These are phyloP conservation scores for Taphrorychus bicolor DNA, from an alignment of 2,888 invertebrate genomes.

Conservation along the genomic window DNA sequence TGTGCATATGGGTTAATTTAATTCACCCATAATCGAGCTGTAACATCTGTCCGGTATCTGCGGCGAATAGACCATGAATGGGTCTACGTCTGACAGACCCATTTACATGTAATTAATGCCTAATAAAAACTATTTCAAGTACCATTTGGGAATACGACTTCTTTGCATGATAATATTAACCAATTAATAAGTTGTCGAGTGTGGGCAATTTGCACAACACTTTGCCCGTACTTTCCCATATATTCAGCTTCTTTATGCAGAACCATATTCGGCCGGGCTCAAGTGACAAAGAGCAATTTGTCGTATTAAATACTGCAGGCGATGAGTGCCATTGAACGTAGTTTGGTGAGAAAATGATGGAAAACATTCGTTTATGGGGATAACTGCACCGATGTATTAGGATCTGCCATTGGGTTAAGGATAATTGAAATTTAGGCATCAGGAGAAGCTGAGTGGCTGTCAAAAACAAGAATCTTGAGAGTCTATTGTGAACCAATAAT, in stretches of 20 bases:
- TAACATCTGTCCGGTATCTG: neutral
- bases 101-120: neutral
- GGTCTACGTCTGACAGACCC: neutral
- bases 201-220: constrained; percentile 14
- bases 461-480: too few species aligned
- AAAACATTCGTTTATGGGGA: neutral
- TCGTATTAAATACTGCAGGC: constrained; percentile 5
- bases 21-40: neutral
- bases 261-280: constrained; percentile 11
- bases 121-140: neutral
- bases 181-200: neutral
- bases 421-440: neutral
- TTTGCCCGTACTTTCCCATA: constrained; percentile 10
- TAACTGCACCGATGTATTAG: neutral
- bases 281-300: constrained; percentile 13
- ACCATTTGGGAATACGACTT: neutral
- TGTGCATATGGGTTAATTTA: neutral
- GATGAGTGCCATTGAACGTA: neutral
- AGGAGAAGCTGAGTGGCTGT: too few species aligned
- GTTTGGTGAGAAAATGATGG: constrained; percentile 1
- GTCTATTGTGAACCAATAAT: too few species aligned
- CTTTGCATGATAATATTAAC: too few species aligned
- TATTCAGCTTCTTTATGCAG: neutral
- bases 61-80: constrained; percentile 1
- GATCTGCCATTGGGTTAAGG: neutral